Base-by-base conservation (phyloP, 2,113 vertebrate genomes). In the Aphyosemion australe region DNA sequence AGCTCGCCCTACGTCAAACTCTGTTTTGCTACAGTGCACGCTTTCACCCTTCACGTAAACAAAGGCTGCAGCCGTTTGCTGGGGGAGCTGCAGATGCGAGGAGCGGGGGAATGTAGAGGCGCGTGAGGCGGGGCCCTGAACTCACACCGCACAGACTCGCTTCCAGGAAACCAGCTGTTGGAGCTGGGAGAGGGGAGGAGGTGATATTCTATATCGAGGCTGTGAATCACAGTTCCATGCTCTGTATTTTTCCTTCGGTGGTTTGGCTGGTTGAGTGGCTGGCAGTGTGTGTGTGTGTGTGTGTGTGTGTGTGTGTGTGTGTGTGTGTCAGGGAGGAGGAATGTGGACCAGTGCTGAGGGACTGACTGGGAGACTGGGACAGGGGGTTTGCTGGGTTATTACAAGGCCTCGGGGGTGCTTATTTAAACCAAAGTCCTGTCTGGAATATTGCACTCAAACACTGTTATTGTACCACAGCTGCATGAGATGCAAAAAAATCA, bases 121-220 rank as follows among this genome's bases (percentile, higher is more conserved):
- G 76, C 72, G 76, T 31, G 65, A 18, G 46, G 57, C 20, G 9
- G 41, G 63, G 20, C 78, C 51, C 70, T 31, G 43, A 72, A 72
- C 79, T 80, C 84, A 77, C 83, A 75, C 71, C 65, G 12, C 80
- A 82, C 70, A 67, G 72, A 72, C 78, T 75, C 71, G 75, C 75
- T 89, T 91, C 88, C 86, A 90, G 89, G 89, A 90, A 91, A 86
- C 84, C 90, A 92, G 89, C 89, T 91, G 90, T 90, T 88, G 78
- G 78, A 72, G 48, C 56, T 57, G 16, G 75, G 82, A 75, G 65
- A 79, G 66, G 72, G 84, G 84, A 80, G 83, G 84, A 77, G 85
- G 84, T 81, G 86, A 77, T 84, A 80, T 87, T 86, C 83, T 90
- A 88, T 91, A 89, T 90, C 88, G 88, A 86, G 84, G 68, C 78